Percentiles rank a stretch among this genome's conserved stretches.
Conservation (phyloP, 2,113 vertebrate species). For the Heterotis niloticus region DNA sequence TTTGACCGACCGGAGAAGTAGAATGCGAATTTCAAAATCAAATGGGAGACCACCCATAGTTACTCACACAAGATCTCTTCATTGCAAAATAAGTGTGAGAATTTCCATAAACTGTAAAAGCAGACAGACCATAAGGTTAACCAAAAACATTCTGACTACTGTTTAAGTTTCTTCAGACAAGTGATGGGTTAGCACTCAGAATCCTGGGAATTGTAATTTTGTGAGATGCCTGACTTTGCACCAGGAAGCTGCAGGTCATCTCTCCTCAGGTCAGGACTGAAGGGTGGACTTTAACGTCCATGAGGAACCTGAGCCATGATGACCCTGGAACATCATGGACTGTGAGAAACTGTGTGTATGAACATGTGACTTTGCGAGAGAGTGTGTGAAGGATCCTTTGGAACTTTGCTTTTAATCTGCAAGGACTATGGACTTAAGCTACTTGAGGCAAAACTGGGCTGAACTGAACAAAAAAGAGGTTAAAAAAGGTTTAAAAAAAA, state of each 20-base stretch:
- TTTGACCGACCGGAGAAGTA: too few species aligned
- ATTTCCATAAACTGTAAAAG: neutral
- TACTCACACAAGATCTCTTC: neutral
- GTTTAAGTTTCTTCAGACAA: neutral
- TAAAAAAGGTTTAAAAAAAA: neutral
- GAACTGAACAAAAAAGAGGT: constrained; percentile 5
- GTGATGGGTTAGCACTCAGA: neutral
- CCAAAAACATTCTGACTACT: neutral
- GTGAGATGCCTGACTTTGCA: too few species aligned
- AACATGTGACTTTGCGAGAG: neutral
- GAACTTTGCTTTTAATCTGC: constrained; percentile 1
- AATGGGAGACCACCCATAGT: too few species aligned
- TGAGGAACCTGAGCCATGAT: too few species aligned
- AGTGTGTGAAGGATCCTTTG: neutral
- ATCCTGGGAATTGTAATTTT: neutral
- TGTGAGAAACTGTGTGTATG: neutral
- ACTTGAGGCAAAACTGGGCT: neutral
- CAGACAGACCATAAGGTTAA: neutral
- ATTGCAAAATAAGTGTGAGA: neutral
- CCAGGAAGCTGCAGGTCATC: too few species aligned
- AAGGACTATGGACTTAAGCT: neutral
- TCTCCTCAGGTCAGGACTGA: too few species aligned
- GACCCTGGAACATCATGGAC: too few species aligned
- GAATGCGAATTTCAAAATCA: too few species aligned
- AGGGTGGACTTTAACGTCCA: too few species aligned